These are phyloP conservation scores for Tetramorium alpestre DNA, from an alignment of 1,140 invertebrate genomes.

Conservation along the genomic window DNA sequence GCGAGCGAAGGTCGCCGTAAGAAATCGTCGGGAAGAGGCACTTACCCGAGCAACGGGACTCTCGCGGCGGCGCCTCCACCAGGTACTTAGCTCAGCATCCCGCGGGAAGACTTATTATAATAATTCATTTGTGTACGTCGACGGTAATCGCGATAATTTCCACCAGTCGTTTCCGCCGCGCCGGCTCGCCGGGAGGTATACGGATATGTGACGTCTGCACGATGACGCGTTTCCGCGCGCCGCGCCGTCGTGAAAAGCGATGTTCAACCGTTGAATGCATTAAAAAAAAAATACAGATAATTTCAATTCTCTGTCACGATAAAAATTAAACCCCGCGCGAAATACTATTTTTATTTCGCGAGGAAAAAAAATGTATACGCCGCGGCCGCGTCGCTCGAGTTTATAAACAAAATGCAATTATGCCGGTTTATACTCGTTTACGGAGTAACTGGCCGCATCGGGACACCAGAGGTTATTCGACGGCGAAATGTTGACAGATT, in stretches of 20 bases:
- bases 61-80: background rate
- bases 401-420: constrained; percentile 56
- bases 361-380: background rate
- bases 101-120: constrained; percentile 35
- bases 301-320: background rate
- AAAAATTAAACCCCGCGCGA: constrained; percentile 34
- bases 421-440: constrained; percentile 35
- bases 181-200: background rate
- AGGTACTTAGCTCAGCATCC: background rate
- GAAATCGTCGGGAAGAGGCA: constrained; percentile 24
- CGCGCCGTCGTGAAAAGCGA: background rate
- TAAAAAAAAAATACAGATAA: constrained; percentile 5
- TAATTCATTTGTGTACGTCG: constrained; percentile 40
- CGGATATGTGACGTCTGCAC: background rate
- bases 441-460: constrained; percentile 52
- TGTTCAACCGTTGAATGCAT: background rate
- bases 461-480: constrained; percentile 43
- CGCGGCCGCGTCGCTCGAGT: background rate
- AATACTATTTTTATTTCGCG: background rate
- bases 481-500: constrained; percentile 50
- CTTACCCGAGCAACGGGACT: background rate
- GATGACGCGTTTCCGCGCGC: background rate
- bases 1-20: constrained; percentile 52
- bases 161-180: background rate
- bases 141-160: constrained; percentile 41